Evolutionary conservation across 2,113 vertebrate species (phyloP).

Genomic region (Cinclus mexicanus): DNA sequence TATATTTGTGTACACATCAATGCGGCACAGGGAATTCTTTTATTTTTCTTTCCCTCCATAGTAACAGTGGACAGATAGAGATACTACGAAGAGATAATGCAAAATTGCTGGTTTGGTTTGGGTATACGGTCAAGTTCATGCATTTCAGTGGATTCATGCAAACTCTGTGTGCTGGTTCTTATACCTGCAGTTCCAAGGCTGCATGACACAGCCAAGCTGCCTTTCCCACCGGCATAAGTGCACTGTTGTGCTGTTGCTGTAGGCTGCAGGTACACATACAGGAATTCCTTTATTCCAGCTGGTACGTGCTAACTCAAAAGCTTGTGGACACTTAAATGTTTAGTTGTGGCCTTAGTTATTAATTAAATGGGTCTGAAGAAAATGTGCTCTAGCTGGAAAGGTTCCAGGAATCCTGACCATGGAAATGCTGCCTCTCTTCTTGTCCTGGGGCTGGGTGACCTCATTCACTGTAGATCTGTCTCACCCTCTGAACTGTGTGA

Average conservation of each 20-base stretch:
- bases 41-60: neutral
- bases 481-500: neutral
- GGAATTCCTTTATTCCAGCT: neutral
- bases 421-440: neutral
- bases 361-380: neutral
- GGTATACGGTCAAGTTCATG: neutral
- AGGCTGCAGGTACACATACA: neutral
- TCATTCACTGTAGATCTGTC: neutral
- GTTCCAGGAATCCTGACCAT: neutral
- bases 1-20: neutral
- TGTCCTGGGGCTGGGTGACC: neutral
- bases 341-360: neutral
- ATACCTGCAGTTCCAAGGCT: neutral
- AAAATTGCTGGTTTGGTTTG: neutral
- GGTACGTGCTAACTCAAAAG: neutral
- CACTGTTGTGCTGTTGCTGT: neutral
- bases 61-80: neutral
- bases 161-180: neutral
- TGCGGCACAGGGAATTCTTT: neutral
- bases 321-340: neutral
- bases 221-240: neutral
- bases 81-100: neutral
- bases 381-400: neutral
- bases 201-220: neutral
- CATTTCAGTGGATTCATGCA: neutral